phyloP scores from a whole-genome alignment of 2,888 invertebrate genomes.

The Empis stercorea region DNA sequence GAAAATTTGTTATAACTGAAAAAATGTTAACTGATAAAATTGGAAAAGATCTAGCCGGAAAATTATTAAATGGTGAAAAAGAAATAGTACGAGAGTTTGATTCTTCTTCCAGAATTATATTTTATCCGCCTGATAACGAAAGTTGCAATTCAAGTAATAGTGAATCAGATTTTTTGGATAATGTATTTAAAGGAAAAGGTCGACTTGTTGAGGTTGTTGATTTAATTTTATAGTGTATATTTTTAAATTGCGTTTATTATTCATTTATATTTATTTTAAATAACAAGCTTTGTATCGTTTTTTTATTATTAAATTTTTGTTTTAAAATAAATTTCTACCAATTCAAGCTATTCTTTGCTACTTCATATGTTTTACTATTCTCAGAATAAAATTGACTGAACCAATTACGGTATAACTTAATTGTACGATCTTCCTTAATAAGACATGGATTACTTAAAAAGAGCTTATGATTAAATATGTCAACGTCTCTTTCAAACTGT shows the following conservation, averaged over 20 bases:
- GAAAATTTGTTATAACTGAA: neutral
- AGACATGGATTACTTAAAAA: conserved; percentile 58
- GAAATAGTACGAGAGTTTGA: neutral
- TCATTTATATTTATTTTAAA: neutral
- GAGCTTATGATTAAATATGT: conserved; percentile 76
- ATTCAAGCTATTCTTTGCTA: neutral
- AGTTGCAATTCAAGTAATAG: neutral
- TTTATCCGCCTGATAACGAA: neutral
- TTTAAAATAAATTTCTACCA: neutral
- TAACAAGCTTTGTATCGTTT: neutral
- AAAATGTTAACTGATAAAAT: neutral
- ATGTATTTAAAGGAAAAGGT: neutral
- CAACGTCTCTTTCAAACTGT: conserved; percentile 75
- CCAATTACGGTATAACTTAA: conserved; percentile 67
- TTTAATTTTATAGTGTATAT: neutral
- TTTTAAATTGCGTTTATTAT: neutral
- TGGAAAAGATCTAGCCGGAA: neutral
- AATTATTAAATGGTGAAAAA: neutral
- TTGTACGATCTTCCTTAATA: conserved; percentile 58
- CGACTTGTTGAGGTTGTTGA: neutral
- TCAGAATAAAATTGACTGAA: conserved; percentile 74
- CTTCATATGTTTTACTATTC: conserved; percentile 41
- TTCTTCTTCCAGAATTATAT: neutral
- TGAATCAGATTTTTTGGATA: neutral
- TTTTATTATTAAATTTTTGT: neutral